phyloP scores from a whole-genome alignment of 2,113 vertebrate genomes.

The Herpetotheres cachinnans region DNA sequence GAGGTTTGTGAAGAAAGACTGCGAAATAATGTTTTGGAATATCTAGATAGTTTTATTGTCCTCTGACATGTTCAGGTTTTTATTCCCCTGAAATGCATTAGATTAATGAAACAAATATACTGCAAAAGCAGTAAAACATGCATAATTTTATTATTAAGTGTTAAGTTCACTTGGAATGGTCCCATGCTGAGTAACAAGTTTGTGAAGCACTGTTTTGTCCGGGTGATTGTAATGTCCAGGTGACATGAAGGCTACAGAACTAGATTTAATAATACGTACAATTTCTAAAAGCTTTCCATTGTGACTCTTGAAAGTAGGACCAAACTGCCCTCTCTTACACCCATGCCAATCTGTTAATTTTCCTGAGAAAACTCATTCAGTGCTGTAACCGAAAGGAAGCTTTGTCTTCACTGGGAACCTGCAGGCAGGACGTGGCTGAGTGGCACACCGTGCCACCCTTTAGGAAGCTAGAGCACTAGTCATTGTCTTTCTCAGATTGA shows the following conservation, averaged over 20 bases:
- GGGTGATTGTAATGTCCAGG: neutral
- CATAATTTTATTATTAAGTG: neutral
- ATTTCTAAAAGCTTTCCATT: neutral
- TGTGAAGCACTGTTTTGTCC: neutral
- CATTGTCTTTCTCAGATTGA: neutral
- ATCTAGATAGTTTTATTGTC: neutral
- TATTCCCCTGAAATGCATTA: neutral
- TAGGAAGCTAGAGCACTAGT: neutral
- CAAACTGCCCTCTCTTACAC: neutral
- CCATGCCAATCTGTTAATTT: neutral
- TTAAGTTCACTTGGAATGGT: neutral
- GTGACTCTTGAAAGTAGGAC: neutral
- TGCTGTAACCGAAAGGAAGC: neutral
- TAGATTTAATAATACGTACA: neutral
- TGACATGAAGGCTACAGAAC: neutral
- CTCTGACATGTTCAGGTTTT: neutral
- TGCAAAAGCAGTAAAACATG: neutral
- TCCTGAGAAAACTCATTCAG: neutral
- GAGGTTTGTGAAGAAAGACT: neutral
- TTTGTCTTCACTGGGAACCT: neutral
- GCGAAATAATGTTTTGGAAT: neutral
- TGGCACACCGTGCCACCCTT: rapidly evolving
- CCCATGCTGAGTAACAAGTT: neutral
- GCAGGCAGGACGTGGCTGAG: neutral
- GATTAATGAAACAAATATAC: neutral